Evolutionary conservation across 2,888 invertebrate genomes (phyloP).

Genomic region (Agonopterix heracliana): DNA sequence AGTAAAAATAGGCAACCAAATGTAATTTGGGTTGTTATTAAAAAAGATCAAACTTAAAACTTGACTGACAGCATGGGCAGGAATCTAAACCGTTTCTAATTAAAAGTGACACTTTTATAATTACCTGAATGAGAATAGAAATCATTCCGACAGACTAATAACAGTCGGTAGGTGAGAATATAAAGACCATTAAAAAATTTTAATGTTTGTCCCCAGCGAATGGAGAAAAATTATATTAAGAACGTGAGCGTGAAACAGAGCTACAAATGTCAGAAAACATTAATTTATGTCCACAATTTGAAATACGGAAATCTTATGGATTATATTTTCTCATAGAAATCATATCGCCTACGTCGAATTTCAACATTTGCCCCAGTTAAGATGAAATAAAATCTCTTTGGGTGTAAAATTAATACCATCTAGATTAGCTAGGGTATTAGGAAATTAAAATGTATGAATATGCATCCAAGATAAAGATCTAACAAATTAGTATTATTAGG

Average conservation of each 20-base stretch:
- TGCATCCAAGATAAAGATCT: neutral
- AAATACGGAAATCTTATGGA: slow-evolving; percentile 42
- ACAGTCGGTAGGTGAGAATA: slow-evolving; percentile 28
- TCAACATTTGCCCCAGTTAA: slow-evolving; percentile 15
- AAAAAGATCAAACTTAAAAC: slow-evolving; percentile 20
- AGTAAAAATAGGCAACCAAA: too few relatives aligned
- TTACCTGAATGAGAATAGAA: slow-evolving; percentile 41
- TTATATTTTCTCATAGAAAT: slow-evolving; percentile 29
- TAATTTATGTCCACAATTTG: slow-evolving; percentile 51
- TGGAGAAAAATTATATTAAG: slow-evolving; percentile 25
- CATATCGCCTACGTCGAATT: slow-evolving; percentile 33
- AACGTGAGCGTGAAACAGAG: slow-evolving; percentile 33
- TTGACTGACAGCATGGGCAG: slow-evolving; percentile 37
- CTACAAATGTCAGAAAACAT: slow-evolving; percentile 48
- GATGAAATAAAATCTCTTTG: too few relatives aligned
- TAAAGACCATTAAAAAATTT: slow-evolving; percentile 36
- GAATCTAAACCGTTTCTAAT: slow-evolving; percentile 56
- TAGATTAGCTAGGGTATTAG: neutral
- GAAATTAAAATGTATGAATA: slow-evolving; percentile 5
- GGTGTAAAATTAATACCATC: too few relatives aligned
- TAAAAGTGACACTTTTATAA: slow-evolving; percentile 61
- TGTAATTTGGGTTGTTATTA: too few relatives aligned
- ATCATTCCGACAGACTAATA: slow-evolving; percentile 18
- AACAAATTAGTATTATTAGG: neutral
- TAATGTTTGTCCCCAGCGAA: slow-evolving; percentile 23